Percentiles rank a stretch among this genome's conserved stretches.
Conservation (phyloP, 2,797 vertebrate species). For the Rhynchotus rufescens region DNA sequence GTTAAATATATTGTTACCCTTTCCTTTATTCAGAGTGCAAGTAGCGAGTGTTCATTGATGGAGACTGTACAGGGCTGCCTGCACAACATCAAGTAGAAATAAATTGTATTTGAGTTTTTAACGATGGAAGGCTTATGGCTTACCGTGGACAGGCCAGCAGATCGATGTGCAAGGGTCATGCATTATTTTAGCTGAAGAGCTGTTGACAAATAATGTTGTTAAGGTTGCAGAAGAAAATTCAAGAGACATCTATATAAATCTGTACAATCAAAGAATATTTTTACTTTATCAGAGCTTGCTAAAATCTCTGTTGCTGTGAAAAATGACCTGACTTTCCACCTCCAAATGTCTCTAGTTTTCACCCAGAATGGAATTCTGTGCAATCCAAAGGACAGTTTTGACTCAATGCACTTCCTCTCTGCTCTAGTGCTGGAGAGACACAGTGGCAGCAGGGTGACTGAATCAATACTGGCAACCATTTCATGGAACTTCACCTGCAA, state of each 20-base stretch:
- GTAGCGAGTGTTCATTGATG: neutral
- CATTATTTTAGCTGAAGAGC: neutral
- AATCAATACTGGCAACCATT: constrained; percentile 51
- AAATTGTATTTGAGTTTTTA: constrained; percentile 20
- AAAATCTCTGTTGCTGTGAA: neutral
- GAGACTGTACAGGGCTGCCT: neutral
- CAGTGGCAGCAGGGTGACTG: neutral
- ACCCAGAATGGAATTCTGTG: neutral
- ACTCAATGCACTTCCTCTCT: neutral
- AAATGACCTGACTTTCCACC: neutral
- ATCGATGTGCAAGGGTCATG: neutral
- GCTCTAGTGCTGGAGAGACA: neutral
- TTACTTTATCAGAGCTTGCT: neutral
- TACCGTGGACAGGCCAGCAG: neutral
- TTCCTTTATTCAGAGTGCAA: constrained; percentile 10
- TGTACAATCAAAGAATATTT: neutral
- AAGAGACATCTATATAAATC: neutral
- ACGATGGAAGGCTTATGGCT: constrained; percentile 8
- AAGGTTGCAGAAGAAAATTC: neutral
- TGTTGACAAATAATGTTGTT: neutral
- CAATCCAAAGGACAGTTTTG: neutral
- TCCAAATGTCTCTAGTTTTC: neutral
- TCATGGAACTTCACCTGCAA: neutral
- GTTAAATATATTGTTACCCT: constrained; percentile 44
- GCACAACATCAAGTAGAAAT: neutral